These are phyloP conservation scores for Cistogaster globosa DNA, from an alignment of 2,888 invertebrate species.

Conservation along the genomic window DNA sequence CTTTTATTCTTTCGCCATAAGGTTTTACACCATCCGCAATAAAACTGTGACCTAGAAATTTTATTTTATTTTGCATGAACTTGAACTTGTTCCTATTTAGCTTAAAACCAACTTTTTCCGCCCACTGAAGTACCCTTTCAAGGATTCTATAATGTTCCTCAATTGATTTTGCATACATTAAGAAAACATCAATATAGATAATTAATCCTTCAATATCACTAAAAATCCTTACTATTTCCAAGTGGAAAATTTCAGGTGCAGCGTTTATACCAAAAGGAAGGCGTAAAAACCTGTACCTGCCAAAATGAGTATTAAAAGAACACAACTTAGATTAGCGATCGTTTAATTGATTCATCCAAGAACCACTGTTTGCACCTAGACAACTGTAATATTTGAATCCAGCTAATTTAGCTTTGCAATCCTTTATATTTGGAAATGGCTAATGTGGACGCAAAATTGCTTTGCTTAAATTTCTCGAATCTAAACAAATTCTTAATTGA, in stretches of 20 bases:
- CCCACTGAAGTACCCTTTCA: conserved; percentile 41
- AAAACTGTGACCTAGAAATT: conserved; percentile 1
- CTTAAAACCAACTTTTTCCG: conserved; percentile 39
- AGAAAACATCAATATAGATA: conserved; percentile 65
- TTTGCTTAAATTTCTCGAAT: conserved; percentile 69
- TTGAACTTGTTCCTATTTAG: background rate
- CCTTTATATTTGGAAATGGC: conserved; percentile 53
- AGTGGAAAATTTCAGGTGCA: too few relatives aligned
- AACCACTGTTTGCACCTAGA: conserved; percentile 10
- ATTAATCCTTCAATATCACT: conserved; percentile 10
- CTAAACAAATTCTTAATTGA: conserved; percentile 59
- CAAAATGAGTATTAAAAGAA: too few relatives aligned
- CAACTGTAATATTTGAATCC: conserved; percentile 67
- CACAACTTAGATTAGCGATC: too few relatives aligned
- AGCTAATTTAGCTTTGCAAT: conserved; percentile 46
- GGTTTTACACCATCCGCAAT: background rate
- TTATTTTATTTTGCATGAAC: background rate
- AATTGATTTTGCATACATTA: conserved; percentile 45
- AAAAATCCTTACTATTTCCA: too few relatives aligned
- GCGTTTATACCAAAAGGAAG: too few relatives aligned
- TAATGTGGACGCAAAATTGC: conserved; percentile 38
- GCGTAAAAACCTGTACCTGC: too few relatives aligned
- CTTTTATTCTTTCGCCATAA: background rate
- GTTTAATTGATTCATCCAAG: background rate
- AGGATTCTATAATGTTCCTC: background rate